These are phyloP conservation scores for Amiota communis DNA, from an alignment of 2,888 invertebrate genomes.

Conservation along the genomic window DNA sequence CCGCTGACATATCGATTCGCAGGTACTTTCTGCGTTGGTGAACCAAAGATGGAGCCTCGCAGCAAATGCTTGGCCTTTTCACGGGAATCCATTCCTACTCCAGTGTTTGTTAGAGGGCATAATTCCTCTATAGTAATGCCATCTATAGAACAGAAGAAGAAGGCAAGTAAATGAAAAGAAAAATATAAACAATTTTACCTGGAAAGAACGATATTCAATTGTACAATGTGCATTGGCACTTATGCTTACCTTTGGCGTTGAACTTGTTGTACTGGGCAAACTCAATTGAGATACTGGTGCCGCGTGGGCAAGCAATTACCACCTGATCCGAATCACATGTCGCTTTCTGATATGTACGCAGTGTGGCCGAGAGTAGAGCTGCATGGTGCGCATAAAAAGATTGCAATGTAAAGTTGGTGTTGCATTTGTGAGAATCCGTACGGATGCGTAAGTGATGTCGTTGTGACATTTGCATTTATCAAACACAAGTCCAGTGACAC, in stretches of 20 bases:
- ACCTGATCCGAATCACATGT: conserved; percentile 94
- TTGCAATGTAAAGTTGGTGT: neutral
- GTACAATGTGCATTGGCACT: neutral
- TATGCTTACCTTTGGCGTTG: conserved; percentile 69
- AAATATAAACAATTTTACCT: neutral
- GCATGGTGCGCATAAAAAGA: conserved; percentile 8
- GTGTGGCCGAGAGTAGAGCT: conserved; percentile 93
- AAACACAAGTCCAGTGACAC: too few relatives aligned
- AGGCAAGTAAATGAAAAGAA: conserved; percentile 18
- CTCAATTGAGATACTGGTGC: conserved; percentile 92
- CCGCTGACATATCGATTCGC: conserved; percentile 65
- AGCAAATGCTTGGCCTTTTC: conserved; percentile 66
- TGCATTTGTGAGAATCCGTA: neutral
- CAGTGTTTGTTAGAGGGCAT: conserved; percentile 58
- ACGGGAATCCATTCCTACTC: conserved; percentile 44
- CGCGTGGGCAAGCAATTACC: conserved; percentile 90
- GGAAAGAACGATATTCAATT: conserved; percentile 38
- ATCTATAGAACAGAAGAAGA: conserved; percentile 54
- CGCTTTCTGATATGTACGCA: conserved; percentile 91
- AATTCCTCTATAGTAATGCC: conserved; percentile 71
- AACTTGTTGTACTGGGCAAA: conserved; percentile 83
- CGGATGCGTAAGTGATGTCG: too few relatives aligned
- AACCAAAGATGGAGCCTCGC: conserved; percentile 69
- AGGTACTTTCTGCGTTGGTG: conserved; percentile 62
- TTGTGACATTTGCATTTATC: too few relatives aligned